Evolutionary conservation across 2,888 invertebrate genomes (phyloP).

Genomic region (Bembecia ichneumoniformis): DNA sequence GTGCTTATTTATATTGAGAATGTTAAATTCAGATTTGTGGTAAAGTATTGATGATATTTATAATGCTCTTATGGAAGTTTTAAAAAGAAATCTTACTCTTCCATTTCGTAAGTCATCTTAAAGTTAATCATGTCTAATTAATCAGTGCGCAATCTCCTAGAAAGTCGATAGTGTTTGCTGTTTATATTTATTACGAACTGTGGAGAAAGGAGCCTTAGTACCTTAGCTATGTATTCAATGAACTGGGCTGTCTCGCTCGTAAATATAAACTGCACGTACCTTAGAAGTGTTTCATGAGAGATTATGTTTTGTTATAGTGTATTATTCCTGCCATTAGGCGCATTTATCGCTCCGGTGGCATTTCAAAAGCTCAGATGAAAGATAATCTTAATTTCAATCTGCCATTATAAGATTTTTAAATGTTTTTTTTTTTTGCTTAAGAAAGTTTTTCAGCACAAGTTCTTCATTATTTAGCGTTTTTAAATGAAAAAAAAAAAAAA

Average conservation of each 20-base stretch:
- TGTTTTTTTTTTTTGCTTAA: constrained; percentile 16
- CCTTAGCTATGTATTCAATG: constrained; percentile 28
- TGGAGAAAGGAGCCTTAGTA: constrained; percentile 57
- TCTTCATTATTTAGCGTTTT: too few relatives aligned
- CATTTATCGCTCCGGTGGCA: not conserved
- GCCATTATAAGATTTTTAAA: constrained; percentile 7
- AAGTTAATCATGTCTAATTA: constrained; percentile 61
- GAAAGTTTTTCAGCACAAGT: constrained; percentile 15
- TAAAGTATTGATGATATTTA: too few relatives aligned
- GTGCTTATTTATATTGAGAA: too few relatives aligned
- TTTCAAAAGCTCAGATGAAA: not conserved
- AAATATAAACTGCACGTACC: constrained; percentile 26
- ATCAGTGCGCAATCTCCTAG: constrained; percentile 63
- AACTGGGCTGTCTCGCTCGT: constrained; percentile 34
- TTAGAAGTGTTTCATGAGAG: constrained; percentile 23
- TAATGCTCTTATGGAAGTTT: too few relatives aligned
- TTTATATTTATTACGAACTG: constrained; percentile 26
- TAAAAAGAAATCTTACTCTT: too few relatives aligned
- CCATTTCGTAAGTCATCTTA: not conserved
- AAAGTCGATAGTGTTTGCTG: constrained; percentile 50
- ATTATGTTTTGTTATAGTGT: constrained; percentile 4
- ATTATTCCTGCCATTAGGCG: not conserved
- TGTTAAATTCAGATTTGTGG: too few relatives aligned
- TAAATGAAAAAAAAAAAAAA: too few relatives aligned
- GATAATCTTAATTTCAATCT: constrained; percentile 2